Base-by-base conservation (phyloP, 1,140 invertebrate genomes). In the Bombus breviceps region DNA sequence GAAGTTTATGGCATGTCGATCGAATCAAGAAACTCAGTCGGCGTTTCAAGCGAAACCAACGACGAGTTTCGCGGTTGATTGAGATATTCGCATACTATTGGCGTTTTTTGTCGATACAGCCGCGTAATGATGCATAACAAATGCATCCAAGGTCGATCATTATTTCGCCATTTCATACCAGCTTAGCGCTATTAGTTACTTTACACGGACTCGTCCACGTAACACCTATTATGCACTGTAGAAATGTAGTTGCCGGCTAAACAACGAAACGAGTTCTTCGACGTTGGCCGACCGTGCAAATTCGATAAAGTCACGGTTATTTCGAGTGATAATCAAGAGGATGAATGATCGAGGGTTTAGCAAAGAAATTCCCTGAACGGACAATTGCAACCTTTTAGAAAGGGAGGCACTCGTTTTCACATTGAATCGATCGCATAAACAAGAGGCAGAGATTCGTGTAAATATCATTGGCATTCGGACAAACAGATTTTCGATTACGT, bases 131-230 rank as follows among this genome's bases (percentile, higher is more conserved):
- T 69, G 78, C 59, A 47, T 74, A 68, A 43, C 78, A 85, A 88
- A 88, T 37, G 53, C 32, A 76, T 22, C 34, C 78, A 88, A 88
- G 87, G 71, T 76, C 57, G 79, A 72, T 83, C 69, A 77, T 87
- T 85, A 85, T 59, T 75, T 80, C 41, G 2, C 62, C 82, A 79
- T 89, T 89, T 89, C 77, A 66, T 62, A 37, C 18, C 53, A 41
- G 53, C 53, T 41, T 73, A 74, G 77, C 53, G 75, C 79, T 85
- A 73, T 80, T 80, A 47, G 15, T 47, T 72, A 37, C 41, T 71
- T 57, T 13, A 25, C 37, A 10, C 25, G 9, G 18, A 57, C 15
- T 69, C 5, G n/a, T 28, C 53, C n/a, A 62, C 53, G 37, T 47
- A 79, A 43, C 47, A 22, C 6, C 64, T 39, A 53, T 39, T 13